These are phyloP conservation scores for Cynocephalus volans DNA, from an alignment of 2,113 vertebrate species.

Conservation along the genomic window DNA sequence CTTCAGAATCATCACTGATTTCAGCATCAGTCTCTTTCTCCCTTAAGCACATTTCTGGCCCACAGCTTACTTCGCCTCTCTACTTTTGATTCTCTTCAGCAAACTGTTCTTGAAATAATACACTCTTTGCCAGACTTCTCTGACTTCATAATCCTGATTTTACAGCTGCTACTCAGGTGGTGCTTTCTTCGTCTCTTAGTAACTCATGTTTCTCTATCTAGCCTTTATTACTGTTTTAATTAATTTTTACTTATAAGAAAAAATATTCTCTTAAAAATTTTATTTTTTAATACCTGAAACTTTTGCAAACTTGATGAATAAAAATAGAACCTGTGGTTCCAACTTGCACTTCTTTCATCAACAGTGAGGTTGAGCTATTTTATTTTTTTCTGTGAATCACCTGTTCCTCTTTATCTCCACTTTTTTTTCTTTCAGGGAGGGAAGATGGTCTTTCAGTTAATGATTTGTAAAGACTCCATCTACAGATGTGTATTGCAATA, in stretches of 20 bases:
- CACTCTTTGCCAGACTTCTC: not conserved
- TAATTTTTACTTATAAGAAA: not conserved
- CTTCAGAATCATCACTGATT: not conserved
- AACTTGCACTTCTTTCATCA: conserved; percentile 47
- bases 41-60: not conserved
- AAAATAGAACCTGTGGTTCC: not conserved
- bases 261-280: not conserved
- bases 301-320: not conserved
- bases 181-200: conserved; percentile 5
- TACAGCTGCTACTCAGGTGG: not conserved
- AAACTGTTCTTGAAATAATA: conserved; percentile 40
- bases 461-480: not conserved
- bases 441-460: not conserved
- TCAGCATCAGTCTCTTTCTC: not conserved
- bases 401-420: not conserved
- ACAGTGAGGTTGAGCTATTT: not conserved
- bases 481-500: not conserved
- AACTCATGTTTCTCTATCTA: conserved; percentile 14
- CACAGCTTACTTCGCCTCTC: not conserved
- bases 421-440: not conserved
- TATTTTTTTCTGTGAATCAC: not conserved
- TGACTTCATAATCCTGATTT: conserved; percentile 73
- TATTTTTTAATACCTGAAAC: conserved; percentile 9
- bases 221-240: not conserved
- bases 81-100: not conserved